These are phyloP conservation scores for Peromyscus nudipes DNA, from an alignment of 2,797 vertebrate genomes.

Conservation along the genomic window DNA sequence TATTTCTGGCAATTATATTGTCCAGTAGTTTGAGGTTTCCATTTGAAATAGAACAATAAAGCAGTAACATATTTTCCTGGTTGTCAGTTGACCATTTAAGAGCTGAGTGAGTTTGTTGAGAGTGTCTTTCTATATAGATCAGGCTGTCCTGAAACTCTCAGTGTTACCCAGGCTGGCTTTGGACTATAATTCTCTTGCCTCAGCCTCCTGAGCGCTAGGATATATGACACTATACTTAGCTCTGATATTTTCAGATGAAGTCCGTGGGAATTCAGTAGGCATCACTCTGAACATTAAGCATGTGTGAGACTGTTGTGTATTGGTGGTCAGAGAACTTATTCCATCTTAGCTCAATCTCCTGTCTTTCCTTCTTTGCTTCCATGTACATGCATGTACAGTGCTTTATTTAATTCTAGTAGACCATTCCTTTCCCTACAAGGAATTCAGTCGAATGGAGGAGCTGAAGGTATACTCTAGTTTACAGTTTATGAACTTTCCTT, in stretches of 20 bases:
- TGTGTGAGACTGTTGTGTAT: background rate
- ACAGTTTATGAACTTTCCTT: background rate
- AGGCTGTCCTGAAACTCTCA: background rate
- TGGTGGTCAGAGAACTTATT: background rate
- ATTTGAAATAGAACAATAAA: conserved; percentile 36
- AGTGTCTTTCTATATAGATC: background rate
- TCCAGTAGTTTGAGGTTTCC: conserved; percentile 30
- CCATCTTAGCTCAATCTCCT: background rate
- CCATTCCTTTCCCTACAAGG: background rate
- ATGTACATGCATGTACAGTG: background rate
- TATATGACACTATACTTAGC: background rate
- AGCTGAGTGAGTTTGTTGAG: background rate
- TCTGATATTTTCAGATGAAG: conserved; percentile 35
- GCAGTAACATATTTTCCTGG: background rate
- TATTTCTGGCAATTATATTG: background rate
- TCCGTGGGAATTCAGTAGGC: background rate
- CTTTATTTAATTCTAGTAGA: background rate
- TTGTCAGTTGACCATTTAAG: conserved; percentile 6
- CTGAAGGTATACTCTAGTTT: conserved; percentile 21
- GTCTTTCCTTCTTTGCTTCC: background rate
- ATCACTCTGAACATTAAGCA: conserved; percentile 6
- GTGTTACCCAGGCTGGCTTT: background rate
- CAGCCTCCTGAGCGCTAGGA: background rate
- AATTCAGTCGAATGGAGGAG: background rate
- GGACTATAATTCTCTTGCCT: background rate